Conservation (phyloP, 1,140 invertebrate genomes). For the Papilio helenus region DNA sequence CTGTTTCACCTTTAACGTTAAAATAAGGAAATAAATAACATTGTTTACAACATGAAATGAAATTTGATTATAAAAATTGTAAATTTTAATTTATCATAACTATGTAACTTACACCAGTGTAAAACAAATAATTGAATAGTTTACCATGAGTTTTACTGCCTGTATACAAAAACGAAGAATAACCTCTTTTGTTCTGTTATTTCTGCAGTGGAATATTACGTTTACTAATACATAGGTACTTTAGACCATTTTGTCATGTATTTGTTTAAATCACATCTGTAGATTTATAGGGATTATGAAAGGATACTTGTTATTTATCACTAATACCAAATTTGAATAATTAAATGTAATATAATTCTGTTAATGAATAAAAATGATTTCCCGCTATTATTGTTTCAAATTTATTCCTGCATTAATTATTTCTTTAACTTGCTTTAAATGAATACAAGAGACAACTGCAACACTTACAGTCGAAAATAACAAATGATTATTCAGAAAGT, state of each 20-base stretch:
- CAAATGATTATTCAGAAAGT: too few relatives aligned
- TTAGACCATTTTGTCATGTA: too few relatives aligned
- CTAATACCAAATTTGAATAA: background rate
- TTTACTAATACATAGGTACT: too few relatives aligned
- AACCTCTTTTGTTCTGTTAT: too few relatives aligned
- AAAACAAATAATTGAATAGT: background rate
- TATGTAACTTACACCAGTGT: background rate
- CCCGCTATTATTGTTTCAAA: too few relatives aligned
- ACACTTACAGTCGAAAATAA: too few relatives aligned
- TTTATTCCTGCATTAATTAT: too few relatives aligned
- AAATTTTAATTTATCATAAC: background rate
- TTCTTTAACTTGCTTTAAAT: too few relatives aligned
- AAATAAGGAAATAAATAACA: constrained; percentile 50
- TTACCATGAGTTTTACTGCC: too few relatives aligned
- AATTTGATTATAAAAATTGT: background rate
- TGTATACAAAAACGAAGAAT: too few relatives aligned
- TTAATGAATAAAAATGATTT: background rate
- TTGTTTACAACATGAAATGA: background rate
- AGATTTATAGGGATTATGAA: background rate
- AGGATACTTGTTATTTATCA: background rate
- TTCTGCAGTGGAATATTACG: too few relatives aligned
- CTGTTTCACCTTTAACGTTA: constrained; percentile 60
- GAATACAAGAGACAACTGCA: too few relatives aligned
- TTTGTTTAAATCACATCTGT: background rate
- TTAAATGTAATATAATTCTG: background rate